phyloP scores from a whole-genome alignment of 2,888 invertebrate genomes.

The Cyrtodaria siliqua region DNA sequence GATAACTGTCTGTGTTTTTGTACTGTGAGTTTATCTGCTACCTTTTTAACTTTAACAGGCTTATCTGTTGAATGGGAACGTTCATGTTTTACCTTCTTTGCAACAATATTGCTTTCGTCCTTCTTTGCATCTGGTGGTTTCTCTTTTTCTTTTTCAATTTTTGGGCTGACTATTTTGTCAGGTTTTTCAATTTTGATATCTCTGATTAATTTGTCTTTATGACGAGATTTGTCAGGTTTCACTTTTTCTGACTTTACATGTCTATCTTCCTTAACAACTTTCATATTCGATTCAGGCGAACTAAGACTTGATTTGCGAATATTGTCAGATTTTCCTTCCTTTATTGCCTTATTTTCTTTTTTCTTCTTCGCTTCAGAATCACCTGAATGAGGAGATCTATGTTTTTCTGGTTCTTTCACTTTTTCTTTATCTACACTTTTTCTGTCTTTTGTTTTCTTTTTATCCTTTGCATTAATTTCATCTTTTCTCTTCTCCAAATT shows the following conservation, averaged over 20 bases:
- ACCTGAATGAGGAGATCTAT: background rate
- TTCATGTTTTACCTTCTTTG: constrained; percentile 18
- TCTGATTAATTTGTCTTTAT: constrained; percentile 17
- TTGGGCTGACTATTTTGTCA: constrained; percentile 34
- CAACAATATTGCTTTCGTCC: constrained; percentile 11
- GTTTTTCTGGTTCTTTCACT: background rate
- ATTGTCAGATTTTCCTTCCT: background rate
- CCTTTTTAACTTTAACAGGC: constrained; percentile 13
- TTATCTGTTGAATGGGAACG: constrained; percentile 7
- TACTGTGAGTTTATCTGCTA: background rate
- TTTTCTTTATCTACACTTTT: constrained; percentile 16
- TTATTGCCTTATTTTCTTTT: background rate
- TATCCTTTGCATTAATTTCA: background rate
- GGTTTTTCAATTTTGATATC: constrained; percentile 27
- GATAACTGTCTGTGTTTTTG: constrained; percentile 17
- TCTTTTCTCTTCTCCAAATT: background rate
- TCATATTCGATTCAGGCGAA: background rate
- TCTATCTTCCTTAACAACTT: background rate
- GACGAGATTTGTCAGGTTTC: constrained; percentile 1
- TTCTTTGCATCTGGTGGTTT: constrained; percentile 22
- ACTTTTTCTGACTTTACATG: background rate
- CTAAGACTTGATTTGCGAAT: background rate
- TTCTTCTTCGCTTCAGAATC: constrained; percentile 16
- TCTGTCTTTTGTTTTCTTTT: background rate
- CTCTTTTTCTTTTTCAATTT: constrained; percentile 1